Conservation (phyloP, 2,888 invertebrate genomes). For the Alloscopus bannaensis region DNA sequence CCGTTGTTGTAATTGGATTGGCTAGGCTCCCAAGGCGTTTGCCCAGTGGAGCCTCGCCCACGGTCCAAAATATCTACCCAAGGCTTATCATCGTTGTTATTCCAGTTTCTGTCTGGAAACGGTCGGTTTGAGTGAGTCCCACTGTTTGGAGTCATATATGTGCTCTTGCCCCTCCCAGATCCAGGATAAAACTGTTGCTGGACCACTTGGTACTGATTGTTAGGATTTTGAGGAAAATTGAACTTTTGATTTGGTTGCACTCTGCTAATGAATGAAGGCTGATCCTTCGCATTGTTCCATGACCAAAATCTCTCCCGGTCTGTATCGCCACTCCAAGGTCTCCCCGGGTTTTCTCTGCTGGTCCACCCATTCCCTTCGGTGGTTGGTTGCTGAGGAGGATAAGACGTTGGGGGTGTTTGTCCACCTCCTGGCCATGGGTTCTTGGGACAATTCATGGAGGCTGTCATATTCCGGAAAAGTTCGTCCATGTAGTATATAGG, state of each 20-base stretch:
- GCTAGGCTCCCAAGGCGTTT: constrained; percentile 8
- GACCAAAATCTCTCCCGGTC: constrained; percentile 16
- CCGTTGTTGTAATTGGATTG: constrained; percentile 2
- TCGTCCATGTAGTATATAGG: constrained; percentile 63
- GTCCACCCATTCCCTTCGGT: too few species aligned
- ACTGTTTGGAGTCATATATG: too few species aligned
- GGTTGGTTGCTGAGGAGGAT: too few species aligned
- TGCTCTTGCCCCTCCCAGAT: too few species aligned
- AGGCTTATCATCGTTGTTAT: constrained; percentile 12
- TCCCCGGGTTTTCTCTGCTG: too few species aligned
- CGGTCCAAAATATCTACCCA: constrained; percentile 30
- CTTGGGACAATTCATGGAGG: constrained; percentile 47
- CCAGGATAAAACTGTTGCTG: too few species aligned
- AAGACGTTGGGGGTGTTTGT: too few species aligned
- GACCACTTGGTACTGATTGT: not conserved
- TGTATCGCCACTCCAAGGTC: constrained; percentile 24
- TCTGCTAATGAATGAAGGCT: not conserved
- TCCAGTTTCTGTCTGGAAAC: constrained; percentile 24
- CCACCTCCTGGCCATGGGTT: constrained; percentile 48
- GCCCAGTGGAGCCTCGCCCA: not conserved
- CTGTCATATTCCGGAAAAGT: constrained; percentile 54
- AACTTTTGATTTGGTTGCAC: too few species aligned
- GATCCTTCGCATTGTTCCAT: not conserved
- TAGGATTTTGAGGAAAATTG: not conserved
- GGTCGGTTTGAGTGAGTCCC: constrained; percentile 35